A percentile compares a stretch with the other conserved stretches of the same genome.
phyloP scores from a whole-genome alignment of 1,140 invertebrate genomes.

The Melitaea cinxia region DNA sequence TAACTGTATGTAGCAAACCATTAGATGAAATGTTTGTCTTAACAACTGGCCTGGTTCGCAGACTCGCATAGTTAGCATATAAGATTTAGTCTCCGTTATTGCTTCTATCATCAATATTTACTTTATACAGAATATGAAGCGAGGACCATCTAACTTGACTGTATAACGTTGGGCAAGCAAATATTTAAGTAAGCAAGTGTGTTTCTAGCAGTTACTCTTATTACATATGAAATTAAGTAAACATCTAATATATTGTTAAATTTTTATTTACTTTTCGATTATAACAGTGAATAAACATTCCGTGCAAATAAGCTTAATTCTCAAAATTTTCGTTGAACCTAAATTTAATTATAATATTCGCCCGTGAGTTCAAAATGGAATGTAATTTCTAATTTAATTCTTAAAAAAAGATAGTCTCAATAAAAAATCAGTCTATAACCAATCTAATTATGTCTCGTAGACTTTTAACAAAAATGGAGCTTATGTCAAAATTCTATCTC shows the following conservation, averaged over 20 bases:
- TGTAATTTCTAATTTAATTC: too few species aligned
- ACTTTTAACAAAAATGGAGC: too few species aligned
- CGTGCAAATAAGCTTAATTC: too few species aligned
- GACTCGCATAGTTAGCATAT: slow-evolving; percentile 29
- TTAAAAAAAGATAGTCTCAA: too few species aligned
- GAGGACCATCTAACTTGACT: slow-evolving; percentile 22
- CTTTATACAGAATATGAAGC: slow-evolving; percentile 22
- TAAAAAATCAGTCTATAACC: too few species aligned
- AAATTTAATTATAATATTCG: too few species aligned
- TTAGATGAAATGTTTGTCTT: slow-evolving; percentile 13
- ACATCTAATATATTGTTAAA: not conserved
- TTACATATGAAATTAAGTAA: not conserved
- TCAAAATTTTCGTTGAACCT: too few species aligned
- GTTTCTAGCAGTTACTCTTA: slow-evolving; percentile 5
- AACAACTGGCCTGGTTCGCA: slow-evolving; percentile 19
- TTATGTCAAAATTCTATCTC: too few species aligned
- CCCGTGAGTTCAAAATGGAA: too few species aligned
- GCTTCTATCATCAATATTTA: slow-evolving; percentile 35
- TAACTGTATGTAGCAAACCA: slow-evolving; percentile 13
- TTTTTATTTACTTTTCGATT: not conserved
- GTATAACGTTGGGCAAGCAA: slow-evolving; percentile 23
- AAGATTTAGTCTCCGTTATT: slow-evolving; percentile 38
- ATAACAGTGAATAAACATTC: too few species aligned
- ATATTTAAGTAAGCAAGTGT: slow-evolving; percentile 19
- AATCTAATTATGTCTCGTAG: too few species aligned